Evolutionary conservation across 2,113 vertebrate species (phyloP).

Genomic region (Cervus canadensis): DNA sequence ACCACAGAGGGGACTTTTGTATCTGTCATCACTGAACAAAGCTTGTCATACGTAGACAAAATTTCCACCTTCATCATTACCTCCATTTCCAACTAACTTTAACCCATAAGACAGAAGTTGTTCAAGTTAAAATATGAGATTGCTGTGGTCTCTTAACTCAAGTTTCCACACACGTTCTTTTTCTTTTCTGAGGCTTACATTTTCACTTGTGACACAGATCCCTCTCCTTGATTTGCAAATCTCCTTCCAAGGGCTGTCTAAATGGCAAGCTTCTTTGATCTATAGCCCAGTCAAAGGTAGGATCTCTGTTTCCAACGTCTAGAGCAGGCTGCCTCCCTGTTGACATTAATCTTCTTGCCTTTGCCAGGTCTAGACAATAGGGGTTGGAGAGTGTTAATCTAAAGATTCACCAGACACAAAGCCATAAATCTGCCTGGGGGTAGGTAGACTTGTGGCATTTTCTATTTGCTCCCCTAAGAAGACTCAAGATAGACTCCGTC

Average conservation of each 20-base stretch:
- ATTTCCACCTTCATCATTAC: background rate
- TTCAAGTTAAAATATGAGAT: background rate
- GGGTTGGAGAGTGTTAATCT: slow-evolving; percentile 60
- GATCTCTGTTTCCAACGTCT: slow-evolving; percentile 59
- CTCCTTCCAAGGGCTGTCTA: slow-evolving; percentile 50
- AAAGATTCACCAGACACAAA: slow-evolving; percentile 41
- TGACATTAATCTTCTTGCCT: slow-evolving; percentile 62
- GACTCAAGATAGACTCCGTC: background rate
- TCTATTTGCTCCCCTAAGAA: slow-evolving; percentile 45
- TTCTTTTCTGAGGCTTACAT: slow-evolving; percentile 49
- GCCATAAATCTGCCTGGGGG: slow-evolving; percentile 53
- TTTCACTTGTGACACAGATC: background rate
- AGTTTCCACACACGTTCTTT: background rate
- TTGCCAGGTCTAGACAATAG: slow-evolving; percentile 55
- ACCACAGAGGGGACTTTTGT: background rate
- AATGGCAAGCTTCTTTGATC: slow-evolving; percentile 55
- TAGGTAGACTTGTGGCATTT: slow-evolving; percentile 36
- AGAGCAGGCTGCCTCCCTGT: background rate
- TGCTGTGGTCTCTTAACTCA: background rate
- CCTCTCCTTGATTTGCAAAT: slow-evolving; percentile 62
- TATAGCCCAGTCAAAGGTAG: slow-evolving; percentile 52
- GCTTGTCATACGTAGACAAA: background rate
- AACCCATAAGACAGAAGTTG: background rate
- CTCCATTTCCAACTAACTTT: background rate
- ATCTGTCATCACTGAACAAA: background rate